Base-by-base conservation (phyloP, 2,113 vertebrate species). In the Xiphophorus couchianus region DNA sequence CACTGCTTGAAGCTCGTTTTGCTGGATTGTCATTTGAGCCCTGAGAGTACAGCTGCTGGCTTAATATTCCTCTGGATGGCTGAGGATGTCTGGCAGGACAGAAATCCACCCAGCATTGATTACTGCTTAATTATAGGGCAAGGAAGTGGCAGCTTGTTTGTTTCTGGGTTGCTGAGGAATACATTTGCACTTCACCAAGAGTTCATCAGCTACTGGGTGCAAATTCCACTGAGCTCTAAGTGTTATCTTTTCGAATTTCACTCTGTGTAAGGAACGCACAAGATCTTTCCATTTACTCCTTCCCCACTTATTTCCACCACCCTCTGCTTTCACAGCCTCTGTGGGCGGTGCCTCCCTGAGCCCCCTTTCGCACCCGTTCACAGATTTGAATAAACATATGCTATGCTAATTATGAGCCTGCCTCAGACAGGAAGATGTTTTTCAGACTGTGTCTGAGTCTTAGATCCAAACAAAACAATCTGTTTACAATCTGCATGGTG, bases 111-210 rank as follows among this genome's bases (percentile, higher is more conserved):
- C 89, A 90, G 93, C 93, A 93, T 93, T 93, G 92, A 93, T 95
- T 93, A 94, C 92, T 89, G 67, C 89, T 92, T 95, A 93, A 94
- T 94, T 93, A 94, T 94, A 94, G 93, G 87, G 88, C 22, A 85
- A 92, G 93, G 93, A 94, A 95, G 92, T 93, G 89, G 90, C 90
- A 93, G 91, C 91, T 89, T 93, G 93, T 94, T 94, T 93, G 91
- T 93, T 93, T 93, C 91, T 90, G 90, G 86, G 92, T 93, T 91
- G 93, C 92, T 88, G 88, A 88, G 90, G 92, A 95, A 95, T 93
- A 94, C 88, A 94, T 95, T 94, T 91, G 85, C 94, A 95, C 94
- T 90, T 94, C 90, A 66, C 79, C 85, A 31, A 82, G 86, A 84
- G 89, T 92, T 91, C 90, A 85, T 86, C 85, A 91, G 91, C 92